phyloP scores from a whole-genome alignment of 2,888 invertebrate species.

The Drosophila meridionalis region DNA sequence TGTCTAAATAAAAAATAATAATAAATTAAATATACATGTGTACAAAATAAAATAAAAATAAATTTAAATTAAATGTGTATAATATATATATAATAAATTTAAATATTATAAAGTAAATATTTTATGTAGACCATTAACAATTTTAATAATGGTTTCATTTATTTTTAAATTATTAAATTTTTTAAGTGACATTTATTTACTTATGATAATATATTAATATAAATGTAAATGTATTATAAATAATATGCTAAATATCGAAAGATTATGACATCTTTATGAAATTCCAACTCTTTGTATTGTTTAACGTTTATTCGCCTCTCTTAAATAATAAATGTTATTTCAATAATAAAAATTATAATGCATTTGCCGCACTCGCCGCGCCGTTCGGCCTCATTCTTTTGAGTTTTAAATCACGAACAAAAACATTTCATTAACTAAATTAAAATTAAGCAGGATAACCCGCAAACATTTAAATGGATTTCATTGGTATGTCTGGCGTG shows the following conservation, averaged over 20 bases:
- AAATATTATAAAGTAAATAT: too few relatives aligned
- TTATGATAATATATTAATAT: neutral
- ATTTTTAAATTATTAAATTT: too few relatives aligned
- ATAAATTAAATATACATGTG: too few relatives aligned
- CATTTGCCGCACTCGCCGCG: neutral
- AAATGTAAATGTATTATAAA: neutral
- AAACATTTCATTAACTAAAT: slow-evolving; percentile 70
- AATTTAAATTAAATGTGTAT: too few relatives aligned
- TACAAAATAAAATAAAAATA: too few relatives aligned
- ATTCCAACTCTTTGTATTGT: neutral
- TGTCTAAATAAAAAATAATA: too few relatives aligned
- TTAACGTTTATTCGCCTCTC: neutral
- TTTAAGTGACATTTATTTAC: too few relatives aligned
- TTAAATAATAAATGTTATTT: slow-evolving; percentile 6
- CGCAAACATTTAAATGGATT: slow-evolving; percentile 47
- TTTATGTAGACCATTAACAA: too few relatives aligned
- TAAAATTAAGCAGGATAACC: slow-evolving; percentile 66
- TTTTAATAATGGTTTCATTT: too few relatives aligned
- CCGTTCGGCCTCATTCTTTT: slow-evolving; percentile 24
- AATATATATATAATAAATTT: too few relatives aligned
- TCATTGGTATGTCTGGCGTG: slow-evolving; percentile 21
- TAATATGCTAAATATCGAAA: neutral
- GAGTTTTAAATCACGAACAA: slow-evolving; percentile 23
- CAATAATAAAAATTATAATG: slow-evolving; percentile 4
- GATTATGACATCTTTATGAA: too few relatives aligned